phyloP scores from a whole-genome alignment of 2,113 vertebrate species.

The Alectura lathami region DNA sequence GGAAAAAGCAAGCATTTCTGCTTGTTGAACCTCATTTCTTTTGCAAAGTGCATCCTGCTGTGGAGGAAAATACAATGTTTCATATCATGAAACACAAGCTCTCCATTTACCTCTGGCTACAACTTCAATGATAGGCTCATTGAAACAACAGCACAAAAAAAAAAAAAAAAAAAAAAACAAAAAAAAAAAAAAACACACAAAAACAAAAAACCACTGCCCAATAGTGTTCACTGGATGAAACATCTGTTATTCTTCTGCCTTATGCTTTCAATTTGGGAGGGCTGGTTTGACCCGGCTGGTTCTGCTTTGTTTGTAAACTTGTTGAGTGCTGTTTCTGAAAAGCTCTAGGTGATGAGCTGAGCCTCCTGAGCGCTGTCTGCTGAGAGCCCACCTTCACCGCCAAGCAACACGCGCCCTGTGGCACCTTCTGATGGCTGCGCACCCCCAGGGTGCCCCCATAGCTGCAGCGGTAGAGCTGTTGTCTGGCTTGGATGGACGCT shows the following conservation, averaged over 20 bases:
- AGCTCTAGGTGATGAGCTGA: neutral
- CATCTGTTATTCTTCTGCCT: neutral
- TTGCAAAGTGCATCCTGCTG: neutral
- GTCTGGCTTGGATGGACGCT: no score
- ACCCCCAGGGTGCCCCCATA: rapidly evolving
- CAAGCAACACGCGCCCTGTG: rapidly evolving
- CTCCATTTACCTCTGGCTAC: neutral
- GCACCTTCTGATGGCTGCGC: neutral
- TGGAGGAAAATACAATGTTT: neutral
- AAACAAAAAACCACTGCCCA: neutral
- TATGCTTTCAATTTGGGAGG: neutral
- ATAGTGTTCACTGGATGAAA: neutral
- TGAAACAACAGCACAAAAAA: neutral
- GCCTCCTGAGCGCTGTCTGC: rapidly evolving
- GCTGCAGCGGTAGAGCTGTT: neutral
- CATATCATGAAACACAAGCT: neutral
- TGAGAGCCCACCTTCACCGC: neutral
- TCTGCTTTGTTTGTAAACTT: neutral
- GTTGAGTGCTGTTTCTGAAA: neutral
- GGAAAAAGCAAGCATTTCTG: neutral
- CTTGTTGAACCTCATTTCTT: neutral
- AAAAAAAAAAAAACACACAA: neutral
- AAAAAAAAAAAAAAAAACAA: neutral
- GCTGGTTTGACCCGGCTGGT: neutral
- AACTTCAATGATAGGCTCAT: neutral